A percentile compares a stretch with the other conserved stretches of the same genome.
Evolutionary conservation across 1,140 invertebrate species (phyloP).

Genomic region (Drosophila pseudoananassae): DNA sequence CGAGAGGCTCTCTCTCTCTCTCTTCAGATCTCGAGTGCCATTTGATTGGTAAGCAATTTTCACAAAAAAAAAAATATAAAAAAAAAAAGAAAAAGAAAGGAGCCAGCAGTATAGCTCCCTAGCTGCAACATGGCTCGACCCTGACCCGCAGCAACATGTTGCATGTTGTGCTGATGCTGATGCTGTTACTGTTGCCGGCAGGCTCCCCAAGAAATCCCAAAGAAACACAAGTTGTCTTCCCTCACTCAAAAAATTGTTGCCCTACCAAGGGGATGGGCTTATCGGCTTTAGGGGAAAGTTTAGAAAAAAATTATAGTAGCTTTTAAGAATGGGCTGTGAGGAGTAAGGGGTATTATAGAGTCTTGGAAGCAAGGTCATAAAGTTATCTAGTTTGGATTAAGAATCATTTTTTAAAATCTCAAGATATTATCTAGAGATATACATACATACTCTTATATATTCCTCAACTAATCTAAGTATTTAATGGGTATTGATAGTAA

Average conservation of each 20-base stretch:
- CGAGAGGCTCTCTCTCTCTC: slow-evolving; percentile 65
- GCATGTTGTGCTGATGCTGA: slow-evolving; percentile 45
- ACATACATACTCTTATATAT: no score
- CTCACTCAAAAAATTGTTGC: background rate
- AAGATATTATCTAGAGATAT: no score
- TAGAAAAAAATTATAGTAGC: no score
- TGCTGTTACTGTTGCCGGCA: background rate
- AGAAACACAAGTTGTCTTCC: slow-evolving; percentile 9
- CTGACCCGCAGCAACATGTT: slow-evolving; percentile 78
- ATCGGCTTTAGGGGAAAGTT: background rate
- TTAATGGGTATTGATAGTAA: no score
- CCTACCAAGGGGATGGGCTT: background rate
- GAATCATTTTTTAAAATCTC: no score
- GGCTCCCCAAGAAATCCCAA: slow-evolving; percentile 9
- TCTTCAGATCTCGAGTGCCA: slow-evolving; percentile 40
- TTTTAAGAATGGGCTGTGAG: no score
- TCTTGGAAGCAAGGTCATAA: no score
- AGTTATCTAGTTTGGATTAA: no score
- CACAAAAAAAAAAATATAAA: slow-evolving; percentile 28
- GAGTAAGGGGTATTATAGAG: no score
- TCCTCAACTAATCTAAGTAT: no score
- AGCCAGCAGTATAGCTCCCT: background rate
- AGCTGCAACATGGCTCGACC: slow-evolving; percentile 30
- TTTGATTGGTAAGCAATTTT: slow-evolving; percentile 79
- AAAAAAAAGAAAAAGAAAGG: slow-evolving; percentile 15